phyloP scores from a whole-genome alignment of 2,888 invertebrate species.

The Mechanitis messenoides region DNA sequence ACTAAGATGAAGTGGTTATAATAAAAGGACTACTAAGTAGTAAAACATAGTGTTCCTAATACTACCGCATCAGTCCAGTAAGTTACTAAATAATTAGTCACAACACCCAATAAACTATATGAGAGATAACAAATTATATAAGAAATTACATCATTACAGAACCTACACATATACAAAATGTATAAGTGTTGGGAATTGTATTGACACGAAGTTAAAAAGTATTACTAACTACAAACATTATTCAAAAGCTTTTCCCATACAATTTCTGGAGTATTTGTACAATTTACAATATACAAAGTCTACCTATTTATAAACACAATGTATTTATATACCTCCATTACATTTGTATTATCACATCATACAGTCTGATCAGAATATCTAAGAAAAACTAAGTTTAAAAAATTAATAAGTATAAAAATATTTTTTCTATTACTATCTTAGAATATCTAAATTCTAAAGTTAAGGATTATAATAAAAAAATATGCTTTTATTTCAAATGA shows the following conservation, averaged over 20 bases:
- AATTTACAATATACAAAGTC: too few species aligned
- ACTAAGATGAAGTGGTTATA: slow-evolving; percentile 9
- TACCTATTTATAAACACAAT: slow-evolving; percentile 2
- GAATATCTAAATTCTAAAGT: not conserved
- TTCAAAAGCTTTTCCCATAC: not conserved
- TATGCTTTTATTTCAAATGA: slow-evolving; percentile 1
- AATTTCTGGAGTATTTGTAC: too few species aligned
- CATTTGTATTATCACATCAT: slow-evolving; percentile 25
- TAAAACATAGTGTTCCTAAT: slow-evolving; percentile 4
- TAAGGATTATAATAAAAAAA: slow-evolving; percentile 12
- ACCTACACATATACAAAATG: not conserved
- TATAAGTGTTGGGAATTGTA: not conserved
- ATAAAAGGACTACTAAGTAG: slow-evolving; percentile 6
- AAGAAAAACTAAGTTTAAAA: slow-evolving; percentile 6
- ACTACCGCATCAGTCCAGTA: slow-evolving; percentile 27
- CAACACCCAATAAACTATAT: slow-evolving; percentile 30
- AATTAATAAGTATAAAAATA: slow-evolving; percentile 2
- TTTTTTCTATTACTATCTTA: slow-evolving; percentile 1
- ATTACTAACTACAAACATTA: not conserved
- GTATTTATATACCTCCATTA: slow-evolving; percentile 1
- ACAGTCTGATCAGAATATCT: slow-evolving; percentile 25
- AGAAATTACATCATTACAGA: not conserved
- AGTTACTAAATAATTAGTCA: slow-evolving; percentile 25
- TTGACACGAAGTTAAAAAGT: not conserved
- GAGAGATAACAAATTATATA: slow-evolving; percentile 26